phyloP scores from a whole-genome alignment of 2,888 invertebrate species.

The Drymonia ruficornis region DNA sequence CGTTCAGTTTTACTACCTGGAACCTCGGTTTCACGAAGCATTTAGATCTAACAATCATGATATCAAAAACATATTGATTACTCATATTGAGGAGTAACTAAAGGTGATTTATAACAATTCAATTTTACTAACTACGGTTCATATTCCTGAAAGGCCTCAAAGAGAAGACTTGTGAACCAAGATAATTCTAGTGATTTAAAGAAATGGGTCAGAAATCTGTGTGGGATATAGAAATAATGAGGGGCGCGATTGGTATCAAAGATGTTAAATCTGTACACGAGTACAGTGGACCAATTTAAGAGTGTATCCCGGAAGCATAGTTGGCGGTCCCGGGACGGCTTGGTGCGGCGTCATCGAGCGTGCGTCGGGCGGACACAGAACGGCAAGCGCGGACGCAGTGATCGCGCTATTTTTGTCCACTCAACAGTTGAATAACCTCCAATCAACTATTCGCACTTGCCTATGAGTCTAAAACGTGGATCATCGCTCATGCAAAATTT shows the following conservation, averaged over 20 bases:
- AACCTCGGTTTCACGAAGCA: conserved; percentile 35
- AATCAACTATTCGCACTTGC: conserved; percentile 83
- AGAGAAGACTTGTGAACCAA: not conserved
- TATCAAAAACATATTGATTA: conserved; percentile 25
- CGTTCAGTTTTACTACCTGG: conserved; percentile 47
- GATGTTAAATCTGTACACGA: conserved; percentile 27
- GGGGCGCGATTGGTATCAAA: not conserved
- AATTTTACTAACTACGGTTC: conserved; percentile 10
- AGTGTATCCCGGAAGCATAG: conserved; percentile 71
- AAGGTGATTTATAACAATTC: conserved; percentile 15
- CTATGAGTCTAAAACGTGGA: conserved; percentile 58
- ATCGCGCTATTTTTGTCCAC: conserved; percentile 78
- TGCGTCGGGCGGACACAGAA: conserved; percentile 45
- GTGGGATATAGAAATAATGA: not conserved
- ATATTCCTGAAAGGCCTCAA: conserved; percentile 1
- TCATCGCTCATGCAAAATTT: conserved; percentile 43
- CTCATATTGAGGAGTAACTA: conserved; percentile 17
- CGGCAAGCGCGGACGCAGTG: conserved; percentile 61
- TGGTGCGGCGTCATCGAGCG: conserved; percentile 46
- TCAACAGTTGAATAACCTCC: conserved; percentile 84
- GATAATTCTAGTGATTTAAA: not conserved
- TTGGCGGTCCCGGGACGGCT: conserved; percentile 49
- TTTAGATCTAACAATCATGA: conserved; percentile 30
- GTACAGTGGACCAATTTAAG: conserved; percentile 50
- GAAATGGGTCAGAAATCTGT: not conserved